Conservation (phyloP, 2,113 vertebrate genomes). For the Leucoraja erinaceus region DNA sequence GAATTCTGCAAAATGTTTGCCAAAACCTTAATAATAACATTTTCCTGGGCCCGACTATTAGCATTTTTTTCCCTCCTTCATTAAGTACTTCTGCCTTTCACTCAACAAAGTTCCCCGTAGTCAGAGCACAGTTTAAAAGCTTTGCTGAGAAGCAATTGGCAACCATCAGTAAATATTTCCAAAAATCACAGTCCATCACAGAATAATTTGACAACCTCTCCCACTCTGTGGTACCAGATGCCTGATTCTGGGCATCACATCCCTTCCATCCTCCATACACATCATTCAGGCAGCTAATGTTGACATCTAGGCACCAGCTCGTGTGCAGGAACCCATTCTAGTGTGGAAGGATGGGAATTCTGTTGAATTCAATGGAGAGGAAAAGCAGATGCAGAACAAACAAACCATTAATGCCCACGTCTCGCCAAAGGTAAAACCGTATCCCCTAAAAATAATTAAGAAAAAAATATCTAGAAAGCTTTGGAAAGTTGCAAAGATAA, state of each 20-base stretch:
- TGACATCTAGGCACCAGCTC: not conserved
- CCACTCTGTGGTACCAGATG: no score
- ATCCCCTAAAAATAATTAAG: not conserved
- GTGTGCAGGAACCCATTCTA: not conserved
- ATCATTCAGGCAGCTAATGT: not conserved
- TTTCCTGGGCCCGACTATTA: not conserved
- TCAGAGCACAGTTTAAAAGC: not conserved
- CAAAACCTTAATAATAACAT: constrained; percentile 7
- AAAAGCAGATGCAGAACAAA: not conserved
- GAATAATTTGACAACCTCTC: not conserved
- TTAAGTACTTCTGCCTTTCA: constrained; percentile 13
- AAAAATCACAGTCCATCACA: not conserved
- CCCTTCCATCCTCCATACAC: not conserved
- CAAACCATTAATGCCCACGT: no score
- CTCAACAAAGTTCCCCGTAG: not conserved
- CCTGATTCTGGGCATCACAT: not conserved
- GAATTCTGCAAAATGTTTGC: not conserved
- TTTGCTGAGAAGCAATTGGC: not conserved
- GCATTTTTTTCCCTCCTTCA: not conserved
- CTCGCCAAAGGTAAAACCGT: not conserved
- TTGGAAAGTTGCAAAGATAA: not conserved
- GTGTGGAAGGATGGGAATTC: no score
- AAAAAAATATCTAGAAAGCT: not conserved
- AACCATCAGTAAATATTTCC: not conserved
- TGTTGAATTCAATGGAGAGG: not conserved